Conservation (phyloP, 2,888 invertebrate species). For the Drosophila fungiperda region DNA sequence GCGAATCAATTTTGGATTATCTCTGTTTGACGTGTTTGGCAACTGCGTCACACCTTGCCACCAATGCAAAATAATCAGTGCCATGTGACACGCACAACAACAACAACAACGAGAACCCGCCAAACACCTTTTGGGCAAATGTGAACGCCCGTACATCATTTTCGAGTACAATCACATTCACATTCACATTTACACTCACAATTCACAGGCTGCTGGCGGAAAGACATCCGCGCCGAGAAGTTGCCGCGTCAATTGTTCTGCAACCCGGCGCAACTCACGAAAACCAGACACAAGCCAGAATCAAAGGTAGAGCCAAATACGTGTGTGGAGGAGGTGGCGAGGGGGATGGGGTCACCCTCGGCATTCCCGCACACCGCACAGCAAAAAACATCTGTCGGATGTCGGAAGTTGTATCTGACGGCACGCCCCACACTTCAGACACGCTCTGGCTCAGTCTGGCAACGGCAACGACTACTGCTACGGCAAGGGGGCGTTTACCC, state of each 20-base stretch:
- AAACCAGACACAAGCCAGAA: conserved; percentile 17
- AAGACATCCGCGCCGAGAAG: conserved; percentile 70
- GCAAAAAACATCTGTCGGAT: conserved; percentile 76
- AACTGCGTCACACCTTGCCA: conserved; percentile 72
- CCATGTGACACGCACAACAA: conserved; percentile 35
- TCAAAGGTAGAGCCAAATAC: neutral
- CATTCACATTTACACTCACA: conserved; percentile 10
- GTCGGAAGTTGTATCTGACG: conserved; percentile 81
- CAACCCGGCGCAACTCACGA: conserved; percentile 69
- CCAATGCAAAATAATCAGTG: conserved; percentile 13
- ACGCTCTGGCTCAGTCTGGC: conserved; percentile 28
- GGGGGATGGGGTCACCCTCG: conserved; percentile 18
- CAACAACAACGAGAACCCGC: conserved; percentile 17
- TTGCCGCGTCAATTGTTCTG: conserved; percentile 72
- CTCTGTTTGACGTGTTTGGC: conserved; percentile 59
- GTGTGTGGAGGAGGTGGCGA: neutral
- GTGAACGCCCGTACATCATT: conserved; percentile 71
- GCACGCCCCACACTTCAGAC: conserved; percentile 72
- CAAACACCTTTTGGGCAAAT: conserved; percentile 70
- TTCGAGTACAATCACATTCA: conserved; percentile 48
- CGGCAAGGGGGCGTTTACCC: neutral
- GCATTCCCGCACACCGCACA: conserved; percentile 52
- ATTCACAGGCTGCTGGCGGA: conserved; percentile 59
- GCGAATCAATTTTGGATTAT: conserved; percentile 61
- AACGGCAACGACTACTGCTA: neutral